Evolutionary conservation across 2,113 vertebrate species (phyloP).

Genomic region (Tyto alba): DNA sequence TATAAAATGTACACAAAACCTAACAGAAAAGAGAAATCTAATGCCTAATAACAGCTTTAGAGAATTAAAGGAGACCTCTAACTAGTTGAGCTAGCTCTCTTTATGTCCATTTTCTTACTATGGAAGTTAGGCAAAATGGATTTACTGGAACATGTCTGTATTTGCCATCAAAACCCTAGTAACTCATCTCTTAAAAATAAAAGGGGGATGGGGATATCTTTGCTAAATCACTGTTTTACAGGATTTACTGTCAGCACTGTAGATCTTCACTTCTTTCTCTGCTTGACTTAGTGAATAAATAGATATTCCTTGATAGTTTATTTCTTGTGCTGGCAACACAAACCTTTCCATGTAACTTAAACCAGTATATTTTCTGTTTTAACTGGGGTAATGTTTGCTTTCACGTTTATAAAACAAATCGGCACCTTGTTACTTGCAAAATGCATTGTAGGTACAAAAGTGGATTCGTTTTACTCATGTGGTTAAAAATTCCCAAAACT

Average conservation of each 20-base stretch:
- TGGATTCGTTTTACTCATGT: not conserved
- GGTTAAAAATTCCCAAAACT: not conserved
- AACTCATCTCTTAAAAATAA: not conserved
- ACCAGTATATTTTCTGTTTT: not conserved
- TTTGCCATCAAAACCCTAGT: not conserved
- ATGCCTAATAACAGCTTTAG: not conserved
- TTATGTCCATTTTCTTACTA: not conserved
- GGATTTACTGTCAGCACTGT: not conserved
- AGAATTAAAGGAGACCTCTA: not conserved
- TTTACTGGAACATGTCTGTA: not conserved
- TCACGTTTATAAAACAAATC: not conserved
- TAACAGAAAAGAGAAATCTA: not conserved
- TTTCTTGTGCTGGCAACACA: not conserved
- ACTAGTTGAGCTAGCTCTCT: not conserved
- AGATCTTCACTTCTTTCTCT: not conserved
- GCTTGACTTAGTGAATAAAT: not conserved
- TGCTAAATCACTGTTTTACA: not conserved
- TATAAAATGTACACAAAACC: not conserved
- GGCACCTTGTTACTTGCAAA: not conserved
- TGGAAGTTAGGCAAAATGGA: not conserved
- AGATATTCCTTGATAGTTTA: not conserved
- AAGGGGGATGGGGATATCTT: accelerated
- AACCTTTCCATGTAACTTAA: not conserved
- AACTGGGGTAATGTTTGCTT: not conserved
- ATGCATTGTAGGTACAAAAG: not conserved